Percentiles rank a stretch among this genome's conserved stretches.
These are phyloP conservation scores for Tetanocera ferruginea DNA, from an alignment of 2,888 invertebrate genomes.

Conservation along the genomic window DNA sequence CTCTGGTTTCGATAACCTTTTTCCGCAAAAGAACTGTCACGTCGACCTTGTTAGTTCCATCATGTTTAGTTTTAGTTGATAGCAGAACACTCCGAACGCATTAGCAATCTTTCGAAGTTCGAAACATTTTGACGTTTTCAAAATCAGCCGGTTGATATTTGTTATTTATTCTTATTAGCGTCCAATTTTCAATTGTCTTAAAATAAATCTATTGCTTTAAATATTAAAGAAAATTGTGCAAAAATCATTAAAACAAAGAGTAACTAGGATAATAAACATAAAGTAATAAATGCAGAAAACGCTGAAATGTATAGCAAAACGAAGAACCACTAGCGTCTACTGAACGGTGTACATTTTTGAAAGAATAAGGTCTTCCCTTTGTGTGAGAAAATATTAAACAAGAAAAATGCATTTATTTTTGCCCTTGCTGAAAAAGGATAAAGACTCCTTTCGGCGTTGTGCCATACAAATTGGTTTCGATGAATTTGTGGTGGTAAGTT, in stretches of 20 bases:
- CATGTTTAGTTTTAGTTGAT: no score
- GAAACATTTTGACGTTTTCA: background rate
- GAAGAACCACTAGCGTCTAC: no score
- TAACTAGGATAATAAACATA: background rate
- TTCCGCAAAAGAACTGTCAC: no score
- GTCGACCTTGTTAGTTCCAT: no score
- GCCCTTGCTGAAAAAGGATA: constrained; percentile 53
- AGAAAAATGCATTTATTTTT: constrained; percentile 58
- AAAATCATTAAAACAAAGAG: background rate
- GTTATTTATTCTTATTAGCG: background rate
- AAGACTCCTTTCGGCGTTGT: constrained; percentile 52
- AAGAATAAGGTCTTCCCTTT: no score
- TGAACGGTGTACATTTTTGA: no score
- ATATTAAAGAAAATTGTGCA: background rate
- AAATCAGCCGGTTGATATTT: background rate
- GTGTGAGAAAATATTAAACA: background rate
- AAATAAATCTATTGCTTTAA: background rate
- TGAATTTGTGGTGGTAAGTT: constrained; percentile 59
- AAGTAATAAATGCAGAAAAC: background rate
- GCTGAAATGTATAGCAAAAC: no score
- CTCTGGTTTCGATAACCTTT: no score
- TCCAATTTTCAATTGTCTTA: background rate
- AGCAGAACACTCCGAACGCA: background rate
- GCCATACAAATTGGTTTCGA: constrained; percentile 60
- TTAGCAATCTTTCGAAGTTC: background rate